Evolutionary conservation across 2,888 invertebrate species (phyloP), one percentile per base, ranked within the genome.

Genomic region (Oligia strigilis): DNA sequence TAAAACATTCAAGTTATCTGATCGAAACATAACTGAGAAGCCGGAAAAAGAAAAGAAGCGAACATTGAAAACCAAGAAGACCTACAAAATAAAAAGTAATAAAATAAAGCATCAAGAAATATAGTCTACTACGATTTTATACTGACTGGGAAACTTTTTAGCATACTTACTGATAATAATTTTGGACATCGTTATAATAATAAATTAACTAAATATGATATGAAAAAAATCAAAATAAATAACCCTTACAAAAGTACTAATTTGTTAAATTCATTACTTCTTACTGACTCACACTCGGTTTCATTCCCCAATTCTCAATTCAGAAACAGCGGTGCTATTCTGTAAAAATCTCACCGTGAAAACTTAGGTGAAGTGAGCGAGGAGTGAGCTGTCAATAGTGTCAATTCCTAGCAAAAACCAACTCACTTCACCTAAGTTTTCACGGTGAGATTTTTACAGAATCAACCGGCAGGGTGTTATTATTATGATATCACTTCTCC

Each of bases 1-100:
- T 86, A 97, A 97, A 93, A 97, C 97, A 40, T 97, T 95, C 87
- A 94, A 93, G 86, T 89, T 97, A 80, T 90, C 95, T 11, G 93
- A 95, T 83, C 93, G 97, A 84, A 72, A 66, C 14, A 74, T 78
- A 58, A 89, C 85, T 13, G 89, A 90, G 55, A 93, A 89, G 69
- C 70, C 69, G 29, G 83, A 76, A 65, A 81, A 84, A 67, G 86
- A 87, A 17, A 84, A 72, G 36, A 88, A 85, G 66, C 58, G 46
- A 74, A 40, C 76, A 11, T 67, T 40, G 14, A 90, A 89, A 77
- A 70, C 85, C 72, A 81, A 87, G 29, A 83, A 81, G 65, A 72
- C 74, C 9, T 74, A 66, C 62, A 85, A 85, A 80, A 46, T 81
- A 6, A 89, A 85, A 77, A 77, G 46, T 66, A 75, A 77, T 55